phyloP scores from a whole-genome alignment of 2,113 vertebrate species.

The Deroptyus accipitrinus region DNA sequence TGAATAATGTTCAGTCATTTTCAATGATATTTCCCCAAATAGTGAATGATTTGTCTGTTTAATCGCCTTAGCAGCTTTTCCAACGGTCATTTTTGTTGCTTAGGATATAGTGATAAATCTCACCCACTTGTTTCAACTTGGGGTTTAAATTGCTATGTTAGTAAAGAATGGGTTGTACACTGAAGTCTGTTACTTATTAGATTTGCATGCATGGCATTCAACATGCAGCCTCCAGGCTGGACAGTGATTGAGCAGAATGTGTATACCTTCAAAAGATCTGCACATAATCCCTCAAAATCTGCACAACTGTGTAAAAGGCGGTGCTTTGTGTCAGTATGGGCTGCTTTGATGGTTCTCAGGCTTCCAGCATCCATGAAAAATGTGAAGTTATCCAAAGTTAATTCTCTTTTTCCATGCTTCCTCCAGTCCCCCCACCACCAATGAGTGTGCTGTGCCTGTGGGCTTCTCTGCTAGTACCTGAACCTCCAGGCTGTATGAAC shows the following conservation, averaged over 20 bases:
- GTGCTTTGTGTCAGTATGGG: not conserved
- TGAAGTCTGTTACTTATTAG: not conserved
- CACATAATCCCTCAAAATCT: not conserved
- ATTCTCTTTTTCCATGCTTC: not conserved
- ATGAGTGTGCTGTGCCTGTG: not conserved
- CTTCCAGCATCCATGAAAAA: not conserved
- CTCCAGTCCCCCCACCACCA: not conserved
- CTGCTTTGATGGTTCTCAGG: not conserved
- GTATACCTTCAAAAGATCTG: not conserved
- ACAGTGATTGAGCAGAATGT: not conserved
- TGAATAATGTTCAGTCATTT: not conserved
- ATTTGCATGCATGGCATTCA: not conserved
- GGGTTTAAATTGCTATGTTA: not conserved
- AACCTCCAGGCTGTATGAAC: not conserved
- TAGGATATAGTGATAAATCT: not conserved
- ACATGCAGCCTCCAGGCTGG: not conserved
- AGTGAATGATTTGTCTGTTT: not conserved
- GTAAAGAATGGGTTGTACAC: not conserved
- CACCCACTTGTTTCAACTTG: not conserved
- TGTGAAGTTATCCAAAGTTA: not conserved
- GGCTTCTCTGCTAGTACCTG: not conserved
- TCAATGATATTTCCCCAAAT: not conserved
- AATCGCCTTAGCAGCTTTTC: not conserved
- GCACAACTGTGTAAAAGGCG: not conserved
- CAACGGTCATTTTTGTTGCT: not conserved